These are phyloP conservation scores for Eremobia ochroleuca DNA, from an alignment of 2,888 invertebrate genomes.

Conservation along the genomic window DNA sequence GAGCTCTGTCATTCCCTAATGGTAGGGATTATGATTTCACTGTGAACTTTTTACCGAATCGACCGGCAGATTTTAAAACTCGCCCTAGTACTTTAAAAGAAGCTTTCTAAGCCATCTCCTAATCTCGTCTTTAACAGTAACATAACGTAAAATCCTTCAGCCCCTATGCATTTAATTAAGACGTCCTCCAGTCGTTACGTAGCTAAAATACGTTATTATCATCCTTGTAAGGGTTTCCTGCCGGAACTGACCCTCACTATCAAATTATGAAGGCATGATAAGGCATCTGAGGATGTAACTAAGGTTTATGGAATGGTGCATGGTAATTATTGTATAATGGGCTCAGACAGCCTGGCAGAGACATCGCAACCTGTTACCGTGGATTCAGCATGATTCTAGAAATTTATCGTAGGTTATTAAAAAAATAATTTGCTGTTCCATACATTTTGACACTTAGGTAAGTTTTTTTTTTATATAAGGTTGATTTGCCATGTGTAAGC, in stretches of 20 bases:
- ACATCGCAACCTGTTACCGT: neutral
- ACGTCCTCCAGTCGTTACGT: constrained; percentile 21
- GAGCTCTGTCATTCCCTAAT: too few relatives aligned
- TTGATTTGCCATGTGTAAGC: too few relatives aligned
- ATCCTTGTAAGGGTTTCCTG: constrained; percentile 19
- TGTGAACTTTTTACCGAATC: too few relatives aligned
- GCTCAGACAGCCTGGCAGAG: neutral
- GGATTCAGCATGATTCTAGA: neutral
- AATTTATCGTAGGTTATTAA: too few relatives aligned
- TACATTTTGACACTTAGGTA: too few relatives aligned
- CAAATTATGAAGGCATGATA: constrained; percentile 44
- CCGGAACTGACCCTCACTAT: constrained; percentile 44
- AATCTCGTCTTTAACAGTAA: neutral
- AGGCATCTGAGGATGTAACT: constrained; percentile 13
- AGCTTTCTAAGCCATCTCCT: neutral
- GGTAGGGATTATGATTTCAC: too few relatives aligned
- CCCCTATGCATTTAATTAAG: constrained; percentile 45
- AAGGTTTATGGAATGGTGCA: constrained; percentile 13
- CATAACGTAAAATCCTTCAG: neutral
- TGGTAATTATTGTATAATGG: constrained; percentile 18
- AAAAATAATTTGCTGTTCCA: too few relatives aligned
- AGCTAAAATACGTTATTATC: constrained; percentile 49
- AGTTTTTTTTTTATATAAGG: too few relatives aligned
- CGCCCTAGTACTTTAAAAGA: neutral
- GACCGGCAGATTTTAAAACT: neutral